Evolutionary conservation across 2,113 vertebrate species (phyloP), one percentile per base, ranked within the genome.

Genomic region (Alethe castanea): DNA sequence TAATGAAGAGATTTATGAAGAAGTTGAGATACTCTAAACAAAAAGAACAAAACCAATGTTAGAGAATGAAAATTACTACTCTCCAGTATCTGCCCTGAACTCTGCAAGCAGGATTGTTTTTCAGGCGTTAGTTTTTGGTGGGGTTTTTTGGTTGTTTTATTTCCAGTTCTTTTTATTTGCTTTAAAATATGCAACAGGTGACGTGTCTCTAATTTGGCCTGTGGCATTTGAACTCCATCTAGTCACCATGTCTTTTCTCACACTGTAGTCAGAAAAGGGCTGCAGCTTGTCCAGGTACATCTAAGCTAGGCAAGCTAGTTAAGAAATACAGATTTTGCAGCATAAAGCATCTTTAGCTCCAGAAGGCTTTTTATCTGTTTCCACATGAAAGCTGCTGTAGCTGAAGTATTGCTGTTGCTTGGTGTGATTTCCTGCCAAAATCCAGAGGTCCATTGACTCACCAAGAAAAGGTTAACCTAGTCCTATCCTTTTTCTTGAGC

Each of bases 141-240:
- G 0, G 1, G 3, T 20, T 26, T 23, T 44, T 29, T 4, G 1
- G 18, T 38, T n/a, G 7, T 24, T 65, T 35, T 38, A 1, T 31
- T 31, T 25, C 7, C 45, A 33, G 5, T 19, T 36, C 8, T 35
- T 48, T 61, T 61, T 20, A 3, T 47, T 42, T 35, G 6, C 8
- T 79, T 61, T 48, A 35, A 42, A 67, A 45, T 47, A n/a, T 45
- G 3, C 42, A 48, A 8, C 31, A 64, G 24, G 19, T 54, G 36
- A 36, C 1, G 1, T 33, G n/a, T 52, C 9, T 89, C 38, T 78
- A 38, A 28, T 3, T 53, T 91, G 8, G 11, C 3, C 54, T 87
- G n/a, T 54, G 18, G 25, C 5, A 13, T 59, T 65, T 93, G 44
- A 59, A 70, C 8, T 62, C 9, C 3, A 13, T 56, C 14, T 71